Conservation (phyloP, 2,888 invertebrate species). For the Caenorhabditis uteleia region DNA sequence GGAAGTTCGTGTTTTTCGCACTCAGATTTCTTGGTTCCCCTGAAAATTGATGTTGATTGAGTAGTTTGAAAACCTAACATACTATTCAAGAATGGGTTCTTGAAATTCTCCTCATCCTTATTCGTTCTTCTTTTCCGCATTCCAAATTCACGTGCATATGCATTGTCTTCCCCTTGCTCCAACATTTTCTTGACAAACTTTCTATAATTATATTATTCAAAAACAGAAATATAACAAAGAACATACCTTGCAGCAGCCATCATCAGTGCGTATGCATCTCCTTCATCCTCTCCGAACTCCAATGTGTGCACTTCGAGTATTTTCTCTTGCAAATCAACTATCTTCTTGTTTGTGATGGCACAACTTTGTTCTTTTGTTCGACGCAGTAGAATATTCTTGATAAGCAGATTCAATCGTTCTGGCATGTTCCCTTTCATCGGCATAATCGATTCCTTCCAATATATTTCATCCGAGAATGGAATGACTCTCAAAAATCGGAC, state of each 20-base stretch:
- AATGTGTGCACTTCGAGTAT: slow-evolving; percentile 65
- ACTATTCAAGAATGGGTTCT: slow-evolving; percentile 62
- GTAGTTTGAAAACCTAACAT: too few species aligned
- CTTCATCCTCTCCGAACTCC: slow-evolving; percentile 67
- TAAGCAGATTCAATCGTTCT: slow-evolving; percentile 82
- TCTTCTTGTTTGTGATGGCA: slow-evolving; percentile 68
- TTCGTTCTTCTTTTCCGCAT: slow-evolving; percentile 15
- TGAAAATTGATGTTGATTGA: slow-evolving; percentile 30
- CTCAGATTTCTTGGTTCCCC: slow-evolving; percentile 39
- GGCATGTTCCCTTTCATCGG: slow-evolving; percentile 42
- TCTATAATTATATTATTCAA: slow-evolving; percentile 47
- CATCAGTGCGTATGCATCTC: slow-evolving; percentile 67
- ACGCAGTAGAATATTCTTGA: slow-evolving; percentile 84
- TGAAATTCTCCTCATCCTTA: slow-evolving; percentile 24
- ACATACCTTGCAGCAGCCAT: slow-evolving; percentile 56
- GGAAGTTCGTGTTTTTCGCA: slow-evolving; percentile 31
- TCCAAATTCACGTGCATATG: slow-evolving; percentile 24
- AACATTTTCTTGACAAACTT: slow-evolving; percentile 64
- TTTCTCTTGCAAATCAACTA: slow-evolving; percentile 67
- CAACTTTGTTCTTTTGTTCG: slow-evolving; percentile 82
- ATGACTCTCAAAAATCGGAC: slow-evolving; percentile 81
- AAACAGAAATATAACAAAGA: background rate
- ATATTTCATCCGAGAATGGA: slow-evolving; percentile 87
- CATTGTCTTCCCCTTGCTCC: slow-evolving; percentile 16
- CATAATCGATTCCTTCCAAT: slow-evolving; percentile 92